These are phyloP conservation scores for Drosophila sordidapex DNA, from an alignment of 2,888 invertebrate genomes.

Conservation along the genomic window DNA sequence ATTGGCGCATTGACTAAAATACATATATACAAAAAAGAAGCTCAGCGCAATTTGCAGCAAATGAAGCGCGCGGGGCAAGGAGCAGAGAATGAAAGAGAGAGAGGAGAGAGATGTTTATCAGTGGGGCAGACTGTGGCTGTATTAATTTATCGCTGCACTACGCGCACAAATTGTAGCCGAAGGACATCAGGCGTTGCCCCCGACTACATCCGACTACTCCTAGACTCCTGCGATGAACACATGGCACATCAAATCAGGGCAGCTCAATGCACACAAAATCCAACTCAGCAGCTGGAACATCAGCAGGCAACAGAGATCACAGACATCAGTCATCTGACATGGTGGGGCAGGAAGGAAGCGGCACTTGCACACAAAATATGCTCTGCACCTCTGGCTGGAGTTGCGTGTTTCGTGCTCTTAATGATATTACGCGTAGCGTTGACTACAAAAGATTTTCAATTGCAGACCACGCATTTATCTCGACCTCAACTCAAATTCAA, in stretches of 20 bases:
- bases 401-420: slow-evolving; percentile 59
- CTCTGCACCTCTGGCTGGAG: slow-evolving; percentile 70
- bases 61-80: slow-evolving; percentile 7
- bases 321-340: slow-evolving; percentile 44
- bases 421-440: slow-evolving; percentile 49
- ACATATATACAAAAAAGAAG: slow-evolving; percentile 42
- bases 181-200: slow-evolving; percentile 70
- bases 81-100: background rate
- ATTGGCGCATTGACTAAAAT: slow-evolving; percentile 67
- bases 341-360: slow-evolving; percentile 58
- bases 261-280: slow-evolving; percentile 28
- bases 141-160: slow-evolving; percentile 84
- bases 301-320: slow-evolving; percentile 31
- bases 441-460: slow-evolving; percentile 64
- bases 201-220: slow-evolving; percentile 1
- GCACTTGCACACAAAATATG: slow-evolving; percentile 65
- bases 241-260: slow-evolving; percentile 45
- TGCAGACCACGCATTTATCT: slow-evolving; percentile 34
- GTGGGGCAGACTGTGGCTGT: slow-evolving; percentile 22
- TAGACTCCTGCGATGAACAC: slow-evolving; percentile 21
- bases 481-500: slow-evolving; percentile 28
- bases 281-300: background rate
- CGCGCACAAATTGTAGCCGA: slow-evolving; percentile 83
- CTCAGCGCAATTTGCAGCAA: slow-evolving; percentile 60
- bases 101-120: slow-evolving; percentile 58